Base-by-base conservation (phyloP, 2,113 vertebrate genomes). In the Datnioides undecimradiatus region DNA sequence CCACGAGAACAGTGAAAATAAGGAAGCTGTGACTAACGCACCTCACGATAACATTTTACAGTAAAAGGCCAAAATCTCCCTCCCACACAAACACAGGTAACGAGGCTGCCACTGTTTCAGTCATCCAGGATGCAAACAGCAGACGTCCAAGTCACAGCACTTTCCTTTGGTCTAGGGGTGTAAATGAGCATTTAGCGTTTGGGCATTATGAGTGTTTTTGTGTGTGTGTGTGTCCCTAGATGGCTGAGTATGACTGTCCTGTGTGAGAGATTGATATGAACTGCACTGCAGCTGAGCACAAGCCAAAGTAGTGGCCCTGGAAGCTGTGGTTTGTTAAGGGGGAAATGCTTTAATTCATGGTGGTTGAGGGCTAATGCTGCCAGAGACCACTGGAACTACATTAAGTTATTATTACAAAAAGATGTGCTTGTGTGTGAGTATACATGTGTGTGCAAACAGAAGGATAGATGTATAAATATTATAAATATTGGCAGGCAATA, bases 271-370 rank as follows among this genome's bases (percentile, higher is more conserved):
- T 73, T 59, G 67, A 62, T 62, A 33, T 59, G 63, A 75, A 54
- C 43, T 82, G 51, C 71, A 71, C 66, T 51, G 62, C 17, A 48
- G 73, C 33, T 67, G 36, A 55, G 64, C 58, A 36, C 65, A 71
- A 60, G 74, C 79, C 52, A 66, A 62, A 49, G 48, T 48, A 79
- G 85, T 27, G 41, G 82, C 65, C 54, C 58, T 86, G 87, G 84
- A 93, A 93, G 86, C 83, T 92, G 91, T 80, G 88, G 91, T 91
- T 85, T 85, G 88, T 88, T 88, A 49, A 82, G 29, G 73, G 87
- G 92, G 92, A 93, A 94, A 90, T 93, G 76, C 83, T 79, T 90
- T 88, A 91, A 92, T 88, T 87, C 81, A 90, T 34, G 43, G 88
- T 91, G 88, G 88, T 81, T 87, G 75, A 80, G 73, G 75, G 68